phyloP scores from a whole-genome alignment of 2,797 vertebrate genomes.

The Peromyscus aztecus region DNA sequence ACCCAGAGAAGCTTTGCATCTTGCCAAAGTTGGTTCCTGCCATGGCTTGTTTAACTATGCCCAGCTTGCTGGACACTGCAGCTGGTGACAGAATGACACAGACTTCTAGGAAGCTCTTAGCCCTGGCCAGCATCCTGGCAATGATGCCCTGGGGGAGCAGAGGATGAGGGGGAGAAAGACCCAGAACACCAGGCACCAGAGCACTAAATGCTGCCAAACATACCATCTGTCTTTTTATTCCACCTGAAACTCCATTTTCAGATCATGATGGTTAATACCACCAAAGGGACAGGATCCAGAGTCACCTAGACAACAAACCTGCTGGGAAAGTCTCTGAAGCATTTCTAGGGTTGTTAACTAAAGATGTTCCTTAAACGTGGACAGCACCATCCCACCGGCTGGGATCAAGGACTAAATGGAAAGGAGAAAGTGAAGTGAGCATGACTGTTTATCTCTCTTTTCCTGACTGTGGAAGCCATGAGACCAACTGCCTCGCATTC shows the following conservation, averaged over 20 bases:
- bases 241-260: not conserved
- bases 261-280: not conserved
- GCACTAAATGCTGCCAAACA: not conserved
- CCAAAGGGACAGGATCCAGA: not conserved
- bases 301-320: not conserved
- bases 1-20: not conserved
- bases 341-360: not conserved
- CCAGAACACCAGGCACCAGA: not conserved
- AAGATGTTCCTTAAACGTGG: not conserved
- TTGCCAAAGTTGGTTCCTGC: not conserved
- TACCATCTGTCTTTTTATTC: not conserved
- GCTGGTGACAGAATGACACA: not conserved
- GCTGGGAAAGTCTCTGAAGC: not conserved
- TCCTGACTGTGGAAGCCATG: not conserved
- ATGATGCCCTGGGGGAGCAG: not conserved
- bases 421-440: not conserved
- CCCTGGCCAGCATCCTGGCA: not conserved
- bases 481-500: not conserved
- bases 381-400: not conserved
- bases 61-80: not conserved
- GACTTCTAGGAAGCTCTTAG: not conserved
- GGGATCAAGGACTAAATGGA: not conserved
- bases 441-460: not conserved
- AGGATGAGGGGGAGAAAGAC: not conserved
- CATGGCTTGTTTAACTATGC: not conserved